phyloP scores from a whole-genome alignment of 2,888 invertebrate species.

The Eulithis testata region DNA sequence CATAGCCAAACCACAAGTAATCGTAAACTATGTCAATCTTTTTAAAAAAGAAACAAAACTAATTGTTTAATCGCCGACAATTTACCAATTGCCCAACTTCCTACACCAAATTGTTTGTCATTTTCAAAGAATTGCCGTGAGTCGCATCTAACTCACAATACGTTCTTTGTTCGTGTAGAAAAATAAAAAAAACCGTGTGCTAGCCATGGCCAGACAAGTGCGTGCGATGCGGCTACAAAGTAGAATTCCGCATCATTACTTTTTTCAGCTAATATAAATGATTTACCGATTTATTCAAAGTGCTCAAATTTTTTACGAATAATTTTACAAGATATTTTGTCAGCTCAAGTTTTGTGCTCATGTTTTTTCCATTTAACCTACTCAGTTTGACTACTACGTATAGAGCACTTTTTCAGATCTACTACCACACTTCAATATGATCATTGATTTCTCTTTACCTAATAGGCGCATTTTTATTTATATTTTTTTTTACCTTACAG shows the following conservation, averaged over 20 bases:
- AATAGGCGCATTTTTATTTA: too few relatives aligned
- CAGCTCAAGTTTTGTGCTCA: too few relatives aligned
- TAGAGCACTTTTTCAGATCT: too few relatives aligned
- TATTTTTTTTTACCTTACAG: too few relatives aligned
- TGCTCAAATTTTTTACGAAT: too few relatives aligned
- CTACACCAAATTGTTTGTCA: conserved; percentile 55
- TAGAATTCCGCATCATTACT: conserved; percentile 1
- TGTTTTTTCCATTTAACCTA: too few relatives aligned
- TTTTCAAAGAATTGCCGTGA: conserved; percentile 56
- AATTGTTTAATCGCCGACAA: conserved; percentile 69
- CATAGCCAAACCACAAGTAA: conserved; percentile 26
- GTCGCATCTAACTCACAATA: conserved; percentile 40
- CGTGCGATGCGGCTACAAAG: neutral
- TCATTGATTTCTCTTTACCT: too few relatives aligned
- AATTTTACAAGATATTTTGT: too few relatives aligned
- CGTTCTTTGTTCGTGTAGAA: conserved; percentile 31
- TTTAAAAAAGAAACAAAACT: conserved; percentile 46
- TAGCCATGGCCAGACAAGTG: neutral
- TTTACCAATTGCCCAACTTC: conserved; percentile 56
- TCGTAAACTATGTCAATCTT: conserved; percentile 47
- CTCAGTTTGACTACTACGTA: too few relatives aligned
- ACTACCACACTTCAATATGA: too few relatives aligned
- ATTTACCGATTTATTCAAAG: too few relatives aligned
- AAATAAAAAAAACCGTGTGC: conserved; percentile 7
- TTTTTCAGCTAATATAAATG: too few relatives aligned